Evolutionary conservation across 1,140 invertebrate species (phyloP).

Genomic region (Zaprionus gabonicus): DNA sequence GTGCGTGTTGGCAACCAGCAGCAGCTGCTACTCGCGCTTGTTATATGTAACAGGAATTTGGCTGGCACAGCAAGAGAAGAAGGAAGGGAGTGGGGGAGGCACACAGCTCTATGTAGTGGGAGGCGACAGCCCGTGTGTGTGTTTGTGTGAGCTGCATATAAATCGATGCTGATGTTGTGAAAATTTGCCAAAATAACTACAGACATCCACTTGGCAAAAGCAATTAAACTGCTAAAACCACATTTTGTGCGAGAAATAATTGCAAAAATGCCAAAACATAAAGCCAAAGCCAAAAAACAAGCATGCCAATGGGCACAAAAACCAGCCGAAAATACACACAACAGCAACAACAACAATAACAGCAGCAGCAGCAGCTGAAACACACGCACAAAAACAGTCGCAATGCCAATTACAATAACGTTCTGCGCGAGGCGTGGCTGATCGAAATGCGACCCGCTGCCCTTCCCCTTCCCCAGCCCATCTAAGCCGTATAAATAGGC

Average conservation of each 20-base stretch:
- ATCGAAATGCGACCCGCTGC: not conserved
- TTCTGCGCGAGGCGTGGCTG: not conserved
- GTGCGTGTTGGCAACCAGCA: constrained; percentile 76
- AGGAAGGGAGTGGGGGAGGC: not conserved
- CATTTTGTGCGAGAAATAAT: constrained; percentile 83
- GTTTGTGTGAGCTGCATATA: constrained; percentile 74
- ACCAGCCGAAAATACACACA: constrained; percentile 28
- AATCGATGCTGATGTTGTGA: constrained; percentile 81
- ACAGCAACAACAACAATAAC: constrained; percentile 15
- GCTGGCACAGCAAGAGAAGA: constrained; percentile 20
- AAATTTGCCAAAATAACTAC: constrained; percentile 82
- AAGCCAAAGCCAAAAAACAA: constrained; percentile 76
- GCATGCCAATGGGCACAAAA: constrained; percentile 52
- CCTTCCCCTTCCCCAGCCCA: not conserved
- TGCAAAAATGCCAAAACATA: constrained; percentile 83
- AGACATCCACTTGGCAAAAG: constrained; percentile 72
- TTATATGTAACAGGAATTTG: constrained; percentile 28
- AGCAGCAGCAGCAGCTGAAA: constrained; percentile 37
- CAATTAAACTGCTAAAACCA: constrained; percentile 83
- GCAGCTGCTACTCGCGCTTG: constrained; percentile 50
- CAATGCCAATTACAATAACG: constrained; percentile 51
- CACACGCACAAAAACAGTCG: constrained; percentile 32
- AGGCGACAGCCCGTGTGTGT: not conserved
- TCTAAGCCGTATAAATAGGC: constrained; percentile 55
- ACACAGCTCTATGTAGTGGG: not conserved